Conservation (phyloP, 2,888 invertebrate genomes). For the Eupsilia transversa region DNA sequence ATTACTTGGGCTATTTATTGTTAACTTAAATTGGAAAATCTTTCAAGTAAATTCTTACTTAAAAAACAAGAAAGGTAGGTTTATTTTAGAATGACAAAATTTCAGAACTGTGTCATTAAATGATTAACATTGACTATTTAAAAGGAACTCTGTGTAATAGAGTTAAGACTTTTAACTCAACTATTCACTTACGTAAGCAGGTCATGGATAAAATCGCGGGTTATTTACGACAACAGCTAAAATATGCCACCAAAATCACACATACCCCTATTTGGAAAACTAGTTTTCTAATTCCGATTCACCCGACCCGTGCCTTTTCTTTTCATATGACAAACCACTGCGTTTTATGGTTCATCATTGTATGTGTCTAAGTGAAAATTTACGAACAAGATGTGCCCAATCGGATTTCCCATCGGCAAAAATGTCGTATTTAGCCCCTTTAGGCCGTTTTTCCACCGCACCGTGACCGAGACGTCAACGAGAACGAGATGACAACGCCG, state of each 20-base stretch:
- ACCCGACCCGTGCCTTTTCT: background rate
- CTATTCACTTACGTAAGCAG: background rate
- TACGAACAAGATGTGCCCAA: too few species aligned
- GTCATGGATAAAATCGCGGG: background rate
- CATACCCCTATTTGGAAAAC: background rate
- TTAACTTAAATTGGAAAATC: background rate
- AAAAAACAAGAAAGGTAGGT: background rate
- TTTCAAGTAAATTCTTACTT: constrained; percentile 13
- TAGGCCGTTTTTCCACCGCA: too few species aligned
- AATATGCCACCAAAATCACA: background rate
- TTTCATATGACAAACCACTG: too few species aligned
- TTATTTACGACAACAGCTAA: background rate
- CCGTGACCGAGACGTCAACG: too few species aligned
- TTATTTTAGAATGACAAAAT: constrained; percentile 8
- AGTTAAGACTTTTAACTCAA: background rate
- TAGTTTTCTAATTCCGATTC: background rate
- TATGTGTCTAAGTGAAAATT: too few species aligned
- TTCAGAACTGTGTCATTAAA: background rate
- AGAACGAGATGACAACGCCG: too few species aligned
- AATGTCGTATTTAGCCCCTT: too few species aligned
- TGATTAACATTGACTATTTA: background rate
- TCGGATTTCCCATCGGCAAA: too few species aligned
- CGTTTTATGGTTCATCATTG: too few species aligned
- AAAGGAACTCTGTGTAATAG: background rate
- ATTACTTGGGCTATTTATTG: constrained; percentile 11